Evolutionary conservation across 2,797 vertebrate genomes (phyloP), one percentile per base, ranked within the genome.

Genomic region (Myoxocephalus aenaeus): DNA sequence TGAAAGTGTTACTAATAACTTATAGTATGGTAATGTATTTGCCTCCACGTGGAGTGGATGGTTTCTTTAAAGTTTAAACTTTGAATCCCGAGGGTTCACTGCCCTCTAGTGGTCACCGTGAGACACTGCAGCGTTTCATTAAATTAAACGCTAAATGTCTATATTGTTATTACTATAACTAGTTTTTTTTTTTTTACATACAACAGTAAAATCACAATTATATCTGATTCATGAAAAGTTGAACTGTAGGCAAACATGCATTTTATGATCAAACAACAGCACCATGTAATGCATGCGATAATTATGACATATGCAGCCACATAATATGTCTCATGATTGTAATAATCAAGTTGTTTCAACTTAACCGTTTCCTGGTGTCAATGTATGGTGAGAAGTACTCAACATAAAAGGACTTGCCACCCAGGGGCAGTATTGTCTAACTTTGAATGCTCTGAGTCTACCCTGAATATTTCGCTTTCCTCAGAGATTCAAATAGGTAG

Each of bases 371-470:
- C 51, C 22, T 13, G 51, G 8, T 10, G 51, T 25, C 51, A 53
- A 7, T 29, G 27, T 27, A 29, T 56, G 53, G 14, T 29, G 53
- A 29, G 14, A 29, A 56, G 25, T 29, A 56, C 3, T 17, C 25
- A 15, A 56, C 15, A 51, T 15, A 27, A 56, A 1, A 29, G 54
- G 14, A 57, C 42, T 48, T 5, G 20, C 86, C 91, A 69, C 80
- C 7, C 1, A n/a, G 81, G 40, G 91, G 87, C 87, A 50, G 51
- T 67, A 1, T 78, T 83, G 87, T 17, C 7, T 56, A 17, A 48
- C 22, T 64, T 54, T 68, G 3, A 29, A 17, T 36, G 36, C 32
- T 40, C 44, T 5, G 7, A 7, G 12, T 36, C 3, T 17, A 22
- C 18, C 3, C 17, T 25, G 22, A 40, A 27, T 51, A 2, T 58